Evolutionary conservation across 2,888 invertebrate species (phyloP).

Genomic region (Sceliomorpha sp.): DNA sequence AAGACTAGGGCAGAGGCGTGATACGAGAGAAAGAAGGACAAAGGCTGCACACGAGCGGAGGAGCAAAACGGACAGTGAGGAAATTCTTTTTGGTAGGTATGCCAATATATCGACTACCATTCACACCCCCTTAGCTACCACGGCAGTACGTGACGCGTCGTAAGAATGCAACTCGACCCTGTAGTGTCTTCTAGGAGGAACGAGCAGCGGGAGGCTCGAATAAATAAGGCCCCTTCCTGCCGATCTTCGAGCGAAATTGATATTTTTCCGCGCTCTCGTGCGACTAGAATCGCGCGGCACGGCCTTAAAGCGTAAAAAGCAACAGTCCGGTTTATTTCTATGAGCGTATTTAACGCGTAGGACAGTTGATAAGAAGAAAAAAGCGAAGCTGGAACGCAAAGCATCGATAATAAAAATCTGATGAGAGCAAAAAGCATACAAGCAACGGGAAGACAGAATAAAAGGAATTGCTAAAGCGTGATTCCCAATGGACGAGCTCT

Average conservation of each 20-base stretch:
- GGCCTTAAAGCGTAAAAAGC: not conserved
- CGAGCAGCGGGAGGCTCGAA: slow-evolving; percentile 16
- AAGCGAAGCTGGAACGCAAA: slow-evolving; percentile 39
- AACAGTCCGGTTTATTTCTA: not conserved
- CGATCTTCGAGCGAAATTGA: slow-evolving; percentile 21
- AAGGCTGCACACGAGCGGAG: slow-evolving; percentile 37
- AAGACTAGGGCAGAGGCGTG: slow-evolving; percentile 48
- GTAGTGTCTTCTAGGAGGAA: slow-evolving; percentile 22
- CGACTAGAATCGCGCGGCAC: not conserved
- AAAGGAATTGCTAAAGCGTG: slow-evolving; percentile 50
- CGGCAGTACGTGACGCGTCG: slow-evolving; percentile 75
- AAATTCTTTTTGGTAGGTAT: slow-evolving; percentile 80
- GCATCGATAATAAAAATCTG: slow-evolving; percentile 49
- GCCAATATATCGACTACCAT: slow-evolving; percentile 78
- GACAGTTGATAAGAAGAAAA: slow-evolving; percentile 20
- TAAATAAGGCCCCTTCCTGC: slow-evolving; percentile 44
- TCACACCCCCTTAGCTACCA: slow-evolving; percentile 50
- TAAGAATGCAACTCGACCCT: slow-evolving; percentile 70
- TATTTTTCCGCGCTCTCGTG: slow-evolving; percentile 2
- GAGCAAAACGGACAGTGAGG: slow-evolving; percentile 64
- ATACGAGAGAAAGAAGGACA: slow-evolving; percentile 42
- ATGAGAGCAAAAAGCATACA: slow-evolving; percentile 23
- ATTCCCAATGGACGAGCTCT: slow-evolving; percentile 54
- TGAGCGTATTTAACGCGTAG: too few species aligned
- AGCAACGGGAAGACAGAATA: slow-evolving; percentile 40